Conservation (phyloP, 2,888 invertebrate species). For the Panorpa germanica region DNA sequence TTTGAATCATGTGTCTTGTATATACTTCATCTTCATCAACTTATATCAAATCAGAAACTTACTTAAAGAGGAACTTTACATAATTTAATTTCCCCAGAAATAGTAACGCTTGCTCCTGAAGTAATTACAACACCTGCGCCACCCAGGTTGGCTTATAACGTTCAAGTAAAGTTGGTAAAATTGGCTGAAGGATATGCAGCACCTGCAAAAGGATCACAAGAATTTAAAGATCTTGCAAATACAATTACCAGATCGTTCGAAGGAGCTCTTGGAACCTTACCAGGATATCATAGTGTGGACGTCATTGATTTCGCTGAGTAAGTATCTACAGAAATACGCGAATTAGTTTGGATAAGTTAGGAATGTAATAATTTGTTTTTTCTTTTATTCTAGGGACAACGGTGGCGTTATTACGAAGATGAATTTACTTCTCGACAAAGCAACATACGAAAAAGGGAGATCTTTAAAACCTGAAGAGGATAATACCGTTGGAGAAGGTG, state of each 20-base stretch:
- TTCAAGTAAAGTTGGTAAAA: conserved; percentile 54
- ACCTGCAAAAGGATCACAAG: conserved; percentile 49
- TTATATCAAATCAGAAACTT: too few relatives aligned
- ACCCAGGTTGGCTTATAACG: conserved; percentile 45
- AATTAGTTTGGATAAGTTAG: conserved; percentile 1
- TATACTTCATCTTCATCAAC: too few relatives aligned
- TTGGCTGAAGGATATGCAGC: conserved; percentile 59
- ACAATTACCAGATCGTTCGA: conserved; percentile 44
- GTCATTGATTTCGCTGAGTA: conserved; percentile 54
- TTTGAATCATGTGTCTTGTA: too few relatives aligned
- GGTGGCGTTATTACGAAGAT: conserved; percentile 58
- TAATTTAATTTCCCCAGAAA: conserved; percentile 14
- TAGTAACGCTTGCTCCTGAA: conserved; percentile 20
- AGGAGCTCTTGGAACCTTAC: conserved; percentile 35
- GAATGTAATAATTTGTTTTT: conserved; percentile 6
- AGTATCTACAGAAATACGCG: conserved; percentile 18
- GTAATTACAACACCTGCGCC: conserved; percentile 37
- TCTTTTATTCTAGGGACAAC: conserved; percentile 24
- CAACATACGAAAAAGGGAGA: conserved; percentile 37
- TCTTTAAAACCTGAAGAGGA: conserved; percentile 20
- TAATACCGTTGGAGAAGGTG: conserved; percentile 13
- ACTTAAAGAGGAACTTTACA: too few relatives aligned
- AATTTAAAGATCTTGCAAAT: conserved; percentile 51
- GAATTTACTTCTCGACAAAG: conserved; percentile 55
- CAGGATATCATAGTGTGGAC: conserved; percentile 52